Evolutionary conservation across 2,888 invertebrate species (phyloP), one percentile per base, ranked within the genome.

Genomic region (Drosophila limbata): DNA sequence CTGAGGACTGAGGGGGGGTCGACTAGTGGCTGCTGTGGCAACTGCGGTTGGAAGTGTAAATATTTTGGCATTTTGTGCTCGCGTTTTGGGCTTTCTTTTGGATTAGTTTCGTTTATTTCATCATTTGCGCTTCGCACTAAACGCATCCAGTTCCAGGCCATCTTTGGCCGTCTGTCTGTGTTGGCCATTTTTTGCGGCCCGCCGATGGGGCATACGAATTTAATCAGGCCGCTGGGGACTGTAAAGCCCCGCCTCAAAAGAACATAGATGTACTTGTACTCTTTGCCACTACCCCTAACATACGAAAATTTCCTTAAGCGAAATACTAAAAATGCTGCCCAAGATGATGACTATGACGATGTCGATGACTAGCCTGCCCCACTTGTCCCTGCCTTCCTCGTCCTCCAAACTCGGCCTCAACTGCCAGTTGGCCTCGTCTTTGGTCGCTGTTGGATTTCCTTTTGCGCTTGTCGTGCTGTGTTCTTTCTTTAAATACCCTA

Each of bases 41-140:
- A 53, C 48, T 71, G 68, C 69, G 81, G 87, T 71, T 79, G 73
- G 40, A 73, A 87, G 81, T 87, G 85, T 84, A 87, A 85, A 85
- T 79, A 85, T 89, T 89, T 86, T 87, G 87, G 73, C 69, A 84
- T 77, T 81, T 73, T 62, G 50, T 47, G 67, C 45, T 73, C 81
- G 77, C 69, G 70, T 67, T 64, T 75, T 70, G 77, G 79, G 88
- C 89, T 76, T 87, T 84, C 89, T 79, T 77, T 87, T 72, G 85
- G 89, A 85, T 85, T 85, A 85, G 89, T 85, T 85, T 87, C 89
- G 78, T 89, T 85, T 87, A 85, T 84, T 85, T 85, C 85, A 87
- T 82, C 85, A 84, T 84, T 85, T 85, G 81, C 76, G 76, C 78
- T 64, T 68, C 87, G 69, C 84, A 88, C 88, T 78, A 88, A 86